Base-by-base conservation (phyloP, 2,888 invertebrate species). In the Drosophila cracens region DNA sequence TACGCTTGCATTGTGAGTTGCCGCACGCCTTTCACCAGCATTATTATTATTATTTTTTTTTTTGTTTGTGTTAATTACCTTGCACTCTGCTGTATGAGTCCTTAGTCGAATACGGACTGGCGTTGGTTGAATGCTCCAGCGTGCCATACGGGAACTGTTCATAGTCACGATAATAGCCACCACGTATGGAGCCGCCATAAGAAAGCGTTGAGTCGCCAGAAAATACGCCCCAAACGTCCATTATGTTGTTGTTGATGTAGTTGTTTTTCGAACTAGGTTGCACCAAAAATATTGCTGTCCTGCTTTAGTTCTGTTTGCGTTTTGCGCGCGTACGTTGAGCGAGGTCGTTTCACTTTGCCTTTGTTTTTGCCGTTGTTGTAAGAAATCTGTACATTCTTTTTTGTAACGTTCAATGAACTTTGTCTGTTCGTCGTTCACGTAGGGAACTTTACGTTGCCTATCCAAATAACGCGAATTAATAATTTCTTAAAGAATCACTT, bases 221-320 rank as follows among this genome's bases (percentile, higher is more conserved):
- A 90, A 94, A 95, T 73, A 94, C 92, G 49, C 92, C 92, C 83
- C 92, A 93, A 63, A 94, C 93, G 92, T 95, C 95, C 95, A 95
- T 94, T 49, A 38, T 38, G 72, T 64, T 61, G 57, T 58, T 57
- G 58, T 59, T 66, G 1, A 8, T 60, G 6, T 13, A 3, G 31
- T 18, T 38, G 38, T 70, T 78, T 61, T 62, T 74, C 58, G 68
- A 31, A 40, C 57, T 64, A 59, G 64, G 71, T 75, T 66, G 73
- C 67, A 76, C 72, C 40, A 53, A 34, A 58, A 48, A 16, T 33
- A 46, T 49, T 75, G 53, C n/a, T 13, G 8, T 46, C 46, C 60
- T 70, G 33, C 29, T 31, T 36, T 66, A 43, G 73, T 57, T 60
- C 56, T 69, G 52, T 33, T 46, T 74, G 51, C 56, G 65, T 76